Percentiles rank a stretch among this genome's conserved stretches.
These are phyloP conservation scores for Parasteatoda tepidariorum DNA, from an alignment of 1,140 invertebrate species.

Conservation along the genomic window DNA sequence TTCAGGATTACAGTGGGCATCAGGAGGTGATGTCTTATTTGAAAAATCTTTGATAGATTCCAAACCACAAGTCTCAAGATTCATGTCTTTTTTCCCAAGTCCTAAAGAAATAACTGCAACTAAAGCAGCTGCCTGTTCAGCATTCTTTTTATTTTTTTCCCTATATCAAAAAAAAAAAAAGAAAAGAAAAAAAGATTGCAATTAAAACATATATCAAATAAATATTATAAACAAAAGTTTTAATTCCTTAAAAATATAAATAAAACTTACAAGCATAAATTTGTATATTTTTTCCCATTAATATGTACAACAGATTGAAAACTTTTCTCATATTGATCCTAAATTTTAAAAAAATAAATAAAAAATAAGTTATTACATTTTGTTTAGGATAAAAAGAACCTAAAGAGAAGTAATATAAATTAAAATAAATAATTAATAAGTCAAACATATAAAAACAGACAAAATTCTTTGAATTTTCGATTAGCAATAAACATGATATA, in stretches of 20 bases:
- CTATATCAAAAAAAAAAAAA: conserved; percentile 71
- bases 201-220: background rate
- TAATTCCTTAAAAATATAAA: background rate
- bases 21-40: background rate
- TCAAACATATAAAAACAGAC: too few relatives aligned
- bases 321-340: conserved; percentile 75
- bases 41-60: background rate
- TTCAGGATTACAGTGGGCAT: background rate
- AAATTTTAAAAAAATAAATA: background rate
- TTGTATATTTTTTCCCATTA: conserved; percentile 81
- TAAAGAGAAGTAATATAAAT: too few relatives aligned
- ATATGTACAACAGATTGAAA: conserved; percentile 82
- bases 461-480: too few relatives aligned
- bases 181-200: background rate
- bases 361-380: too few relatives aligned
- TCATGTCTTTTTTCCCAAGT: conserved; percentile 65
- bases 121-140: conserved; percentile 91
- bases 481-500: too few relatives aligned
- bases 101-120: conserved; percentile 80
- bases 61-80: background rate
- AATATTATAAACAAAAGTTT: too few relatives aligned
- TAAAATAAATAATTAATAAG: too few relatives aligned
- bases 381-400: too few relatives aligned
- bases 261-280: conserved; percentile 78
- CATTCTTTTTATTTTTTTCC: conserved; percentile 93